A percentile compares a stretch with the other conserved stretches of the same genome.
Conservation (phyloP, 2,797 vertebrate species). For the Echeneis naucrates region DNA sequence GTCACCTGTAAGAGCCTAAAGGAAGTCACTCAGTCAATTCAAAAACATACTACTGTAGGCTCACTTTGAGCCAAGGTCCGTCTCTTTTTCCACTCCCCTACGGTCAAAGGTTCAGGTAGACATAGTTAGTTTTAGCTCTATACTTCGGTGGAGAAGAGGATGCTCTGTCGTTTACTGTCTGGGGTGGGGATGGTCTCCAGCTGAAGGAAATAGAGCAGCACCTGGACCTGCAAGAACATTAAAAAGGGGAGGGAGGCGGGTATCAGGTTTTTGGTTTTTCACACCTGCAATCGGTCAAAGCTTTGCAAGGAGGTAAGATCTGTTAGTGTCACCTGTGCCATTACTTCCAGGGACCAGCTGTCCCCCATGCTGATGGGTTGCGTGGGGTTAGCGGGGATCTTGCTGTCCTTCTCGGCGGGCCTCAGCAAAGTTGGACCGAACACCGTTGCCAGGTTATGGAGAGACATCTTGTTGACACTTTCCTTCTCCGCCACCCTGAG, state of each 20-base stretch:
- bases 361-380: constrained; percentile 98
- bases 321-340: constrained; percentile 91
- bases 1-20: constrained; percentile 39
- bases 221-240: constrained; percentile 89
- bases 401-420: constrained; percentile 97
- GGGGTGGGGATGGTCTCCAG: constrained; percentile 97
- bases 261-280: not conserved
- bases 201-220: constrained; percentile 97
- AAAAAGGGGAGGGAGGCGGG: not conserved
- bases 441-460: constrained; percentile 97
- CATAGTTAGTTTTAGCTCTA: constrained; percentile 73
- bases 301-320: not conserved
- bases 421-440: constrained; percentile 96
- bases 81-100: constrained; percentile 45
- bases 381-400: constrained; percentile 93
- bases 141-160: constrained; percentile 98
- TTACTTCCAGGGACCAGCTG: constrained; percentile 99
- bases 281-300: not conserved
- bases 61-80: constrained; percentile 73
- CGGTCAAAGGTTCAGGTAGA: constrained; percentile 8
- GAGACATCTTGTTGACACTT: constrained; percentile 96
- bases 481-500: constrained; percentile 96
- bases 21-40: constrained; percentile 57
- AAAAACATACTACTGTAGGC: constrained; percentile 71
- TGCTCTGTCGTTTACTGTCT: constrained; percentile 97